phyloP scores from a whole-genome alignment of 2,113 vertebrate genomes.

The Dromaius novaehollandiae region DNA sequence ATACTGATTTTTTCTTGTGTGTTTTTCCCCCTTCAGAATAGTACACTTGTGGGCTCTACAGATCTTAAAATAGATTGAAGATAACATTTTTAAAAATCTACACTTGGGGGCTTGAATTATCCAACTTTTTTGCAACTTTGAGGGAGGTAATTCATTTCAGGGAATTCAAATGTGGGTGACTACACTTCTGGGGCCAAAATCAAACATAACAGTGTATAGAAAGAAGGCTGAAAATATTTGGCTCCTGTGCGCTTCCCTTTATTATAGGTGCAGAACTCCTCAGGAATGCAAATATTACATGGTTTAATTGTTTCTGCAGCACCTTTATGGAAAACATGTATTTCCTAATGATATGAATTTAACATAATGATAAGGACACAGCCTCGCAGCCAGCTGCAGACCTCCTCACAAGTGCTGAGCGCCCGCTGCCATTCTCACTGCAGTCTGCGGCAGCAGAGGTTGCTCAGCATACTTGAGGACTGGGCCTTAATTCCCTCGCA shows the following conservation, averaged over 20 bases:
- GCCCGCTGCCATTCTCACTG: neutral
- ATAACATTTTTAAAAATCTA: slow-evolving; percentile 45
- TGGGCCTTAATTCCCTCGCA: neutral
- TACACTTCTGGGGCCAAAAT: neutral
- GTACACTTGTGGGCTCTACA: slow-evolving; percentile 75
- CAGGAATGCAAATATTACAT: neutral
- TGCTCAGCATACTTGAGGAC: neutral
- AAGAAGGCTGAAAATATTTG: neutral
- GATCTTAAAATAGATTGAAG: slow-evolving; percentile 74
- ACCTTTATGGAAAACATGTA: neutral
- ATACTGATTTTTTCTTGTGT: slow-evolving; percentile 69
- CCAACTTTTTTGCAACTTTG: slow-evolving; percentile 56
- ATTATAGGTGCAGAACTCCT: neutral
- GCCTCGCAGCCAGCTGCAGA: neutral
- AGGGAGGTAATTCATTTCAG: slow-evolving; percentile 32
- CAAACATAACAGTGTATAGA: neutral
- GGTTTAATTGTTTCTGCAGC: neutral
- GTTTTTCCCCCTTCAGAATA: slow-evolving; percentile 71
- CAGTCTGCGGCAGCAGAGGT: neutral
- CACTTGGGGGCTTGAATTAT: slow-evolving; percentile 61
- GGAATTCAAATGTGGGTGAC: neutral
- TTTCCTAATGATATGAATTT: neutral
- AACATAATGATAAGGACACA: neutral
- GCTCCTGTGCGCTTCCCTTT: neutral
- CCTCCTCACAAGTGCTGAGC: neutral